These are phyloP conservation scores for Platysteira castanea DNA, from an alignment of 2,113 vertebrate genomes.

Conservation along the genomic window DNA sequence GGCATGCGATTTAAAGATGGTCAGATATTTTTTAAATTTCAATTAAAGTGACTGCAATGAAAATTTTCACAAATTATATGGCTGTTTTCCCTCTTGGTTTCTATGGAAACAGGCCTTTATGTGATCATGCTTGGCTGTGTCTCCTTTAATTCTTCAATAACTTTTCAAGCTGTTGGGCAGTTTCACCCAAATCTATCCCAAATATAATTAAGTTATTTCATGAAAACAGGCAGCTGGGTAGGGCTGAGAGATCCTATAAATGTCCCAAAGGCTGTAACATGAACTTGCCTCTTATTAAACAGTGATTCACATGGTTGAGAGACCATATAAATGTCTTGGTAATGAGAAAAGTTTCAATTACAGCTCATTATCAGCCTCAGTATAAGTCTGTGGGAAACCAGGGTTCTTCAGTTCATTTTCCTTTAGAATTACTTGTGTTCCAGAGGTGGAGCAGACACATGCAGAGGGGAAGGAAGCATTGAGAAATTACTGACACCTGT, in stretches of 20 bases:
- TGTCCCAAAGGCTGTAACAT: slow-evolving; percentile 56
- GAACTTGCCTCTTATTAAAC: slow-evolving; percentile 44
- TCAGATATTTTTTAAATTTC: slow-evolving; percentile 47
- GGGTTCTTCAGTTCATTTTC: background rate
- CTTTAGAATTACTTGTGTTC: background rate
- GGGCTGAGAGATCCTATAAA: slow-evolving; percentile 7
- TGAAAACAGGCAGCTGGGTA: slow-evolving; percentile 39
- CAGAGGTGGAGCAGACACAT: background rate
- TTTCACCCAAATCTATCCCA: slow-evolving; percentile 25
- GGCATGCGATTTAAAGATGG: background rate
- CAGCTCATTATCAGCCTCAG: slow-evolving; percentile 32
- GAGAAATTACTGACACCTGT: background rate
- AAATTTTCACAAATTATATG: slow-evolving; percentile 27
- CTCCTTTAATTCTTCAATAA: slow-evolving; percentile 45
- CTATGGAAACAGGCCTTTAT: slow-evolving; percentile 54
- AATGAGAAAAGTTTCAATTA: slow-evolving; percentile 57
- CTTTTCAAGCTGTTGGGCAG: slow-evolving; percentile 52
- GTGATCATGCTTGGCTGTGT: slow-evolving; percentile 16
- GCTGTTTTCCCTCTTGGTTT: slow-evolving; percentile 46
- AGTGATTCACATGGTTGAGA: slow-evolving; percentile 33
- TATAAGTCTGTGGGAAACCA: slow-evolving; percentile 3
- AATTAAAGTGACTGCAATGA: slow-evolving; percentile 10
- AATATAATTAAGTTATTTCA: slow-evolving; percentile 30
- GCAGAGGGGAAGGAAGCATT: background rate
- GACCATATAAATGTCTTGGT: slow-evolving; percentile 29